These are phyloP conservation scores for Chelon auratus DNA, from an alignment of 2,797 vertebrate species.

Conservation along the genomic window DNA sequence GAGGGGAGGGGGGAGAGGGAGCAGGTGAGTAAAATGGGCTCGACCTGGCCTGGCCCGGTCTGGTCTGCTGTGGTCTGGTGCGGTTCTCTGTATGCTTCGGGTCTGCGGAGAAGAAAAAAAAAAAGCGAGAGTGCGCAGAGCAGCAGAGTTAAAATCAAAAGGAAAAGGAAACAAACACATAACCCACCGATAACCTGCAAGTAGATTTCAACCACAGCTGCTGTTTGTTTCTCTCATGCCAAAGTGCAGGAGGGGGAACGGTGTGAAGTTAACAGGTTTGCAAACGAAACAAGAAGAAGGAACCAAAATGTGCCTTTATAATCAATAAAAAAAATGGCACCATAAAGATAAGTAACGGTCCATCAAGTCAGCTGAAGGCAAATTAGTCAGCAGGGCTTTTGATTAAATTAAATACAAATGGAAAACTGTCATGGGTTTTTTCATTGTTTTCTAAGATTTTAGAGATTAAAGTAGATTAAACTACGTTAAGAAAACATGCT, in stretches of 20 bases:
- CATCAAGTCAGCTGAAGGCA: no score
- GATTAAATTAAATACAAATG: neutral
- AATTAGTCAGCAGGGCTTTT: no score
- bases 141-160: slow-evolving; percentile 10
- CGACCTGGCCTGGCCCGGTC: slow-evolving; percentile 38
- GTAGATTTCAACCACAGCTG: slow-evolving; percentile 24
- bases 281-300: neutral
- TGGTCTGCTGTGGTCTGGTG: slow-evolving; percentile 52
- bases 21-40: slow-evolving; percentile 25
- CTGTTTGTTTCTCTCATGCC: neutral
- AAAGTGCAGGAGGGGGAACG: neutral
- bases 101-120: slow-evolving; percentile 63
- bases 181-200: neutral
- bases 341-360: no score
- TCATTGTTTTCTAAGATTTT: no score
- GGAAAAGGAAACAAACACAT: neutral
- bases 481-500: neutral
- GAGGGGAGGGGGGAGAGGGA: slow-evolving; percentile 18
- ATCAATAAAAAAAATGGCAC: no score
- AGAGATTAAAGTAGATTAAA: neutral
- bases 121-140: slow-evolving; percentile 33
- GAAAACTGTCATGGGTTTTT: neutral
- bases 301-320: neutral
- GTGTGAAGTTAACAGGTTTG: neutral
- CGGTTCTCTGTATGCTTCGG: slow-evolving; percentile 60